Conservation (phyloP, 2,113 vertebrate species). For the Myiagra hebetior region DNA sequence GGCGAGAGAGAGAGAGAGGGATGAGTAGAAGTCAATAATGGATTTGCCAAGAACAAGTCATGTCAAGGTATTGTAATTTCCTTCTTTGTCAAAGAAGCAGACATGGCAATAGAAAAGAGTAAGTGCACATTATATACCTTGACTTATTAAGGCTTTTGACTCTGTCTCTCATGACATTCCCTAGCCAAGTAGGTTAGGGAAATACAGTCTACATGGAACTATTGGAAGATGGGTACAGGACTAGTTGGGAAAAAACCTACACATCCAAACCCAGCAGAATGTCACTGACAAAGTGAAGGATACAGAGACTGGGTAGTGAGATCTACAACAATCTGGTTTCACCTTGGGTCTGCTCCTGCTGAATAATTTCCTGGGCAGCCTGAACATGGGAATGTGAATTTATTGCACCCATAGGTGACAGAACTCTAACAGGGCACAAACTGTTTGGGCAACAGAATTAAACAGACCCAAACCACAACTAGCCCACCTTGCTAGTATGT, state of each 20-base stretch:
- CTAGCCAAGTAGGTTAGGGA: neutral
- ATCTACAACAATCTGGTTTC: neutral
- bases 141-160: constrained; percentile 29
- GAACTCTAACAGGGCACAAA: neutral
- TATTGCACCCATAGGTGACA: neutral
- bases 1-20: neutral
- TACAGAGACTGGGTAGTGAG: neutral
- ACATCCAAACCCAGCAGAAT: neutral
- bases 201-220: neutral
- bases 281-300: neutral
- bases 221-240: neutral
- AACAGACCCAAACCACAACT: neutral
- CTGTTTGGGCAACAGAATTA: neutral
- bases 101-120: neutral
- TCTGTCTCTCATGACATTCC: neutral
- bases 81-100: constrained; percentile 22
- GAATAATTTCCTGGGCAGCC: neutral
- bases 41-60: constrained; percentile 16
- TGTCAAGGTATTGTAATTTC: constrained; percentile 17
- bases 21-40: constrained; percentile 31
- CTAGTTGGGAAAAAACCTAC: neutral
- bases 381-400: neutral
- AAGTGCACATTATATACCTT: neutral
- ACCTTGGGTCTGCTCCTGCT: neutral
- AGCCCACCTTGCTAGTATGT: neutral